Base-by-base conservation (phyloP, 2,113 vertebrate species). In the Ciconia boyciana region DNA sequence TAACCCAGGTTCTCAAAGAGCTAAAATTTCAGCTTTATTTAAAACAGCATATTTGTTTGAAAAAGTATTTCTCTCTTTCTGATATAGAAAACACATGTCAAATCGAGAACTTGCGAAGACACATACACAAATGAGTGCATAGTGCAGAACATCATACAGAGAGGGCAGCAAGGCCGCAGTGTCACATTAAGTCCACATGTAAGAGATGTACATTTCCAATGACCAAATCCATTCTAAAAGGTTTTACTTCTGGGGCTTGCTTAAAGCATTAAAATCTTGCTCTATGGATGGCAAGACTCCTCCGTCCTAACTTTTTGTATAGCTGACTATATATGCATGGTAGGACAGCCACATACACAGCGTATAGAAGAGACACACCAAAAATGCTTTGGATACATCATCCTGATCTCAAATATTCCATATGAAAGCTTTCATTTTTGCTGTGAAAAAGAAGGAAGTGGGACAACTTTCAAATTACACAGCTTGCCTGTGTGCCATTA, bases 101-200 rank as follows among this genome's bases (percentile, higher is more conserved):
- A 55, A 49, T 28, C 2, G 14, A 79, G 81, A 82, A 69, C 70
- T 46, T 87, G 74, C 64, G 69, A 43, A 65, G 74, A 70, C 1
- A 2, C 25, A 81, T 28, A 79, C 74, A 48, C 54, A 57, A 76
- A 39, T 21, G 82, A 69, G 90, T 68, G 85, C 84, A 84, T 26
- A 87, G 85, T 72, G 85, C 90, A 92, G 90, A 74, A 77, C 68
- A 41, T 15, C 13, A 25, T 3, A 72, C 46, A 76, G 60, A 87
- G 87, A 66, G 70, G 89, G 87, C 83, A 83, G 89, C 94, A 83
- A 95, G 89, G 96, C 78, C 89, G 87, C 74, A 3, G 29, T 5
- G 58, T 54, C 95, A 85, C 39, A 4, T 4, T 2, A 43, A 81
- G 46, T 88, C 77, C 89, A 54, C 36, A 2, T 4, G 52, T 75